phyloP scores from a whole-genome alignment of 2,888 invertebrate genomes.

The Agrochola circellaris region DNA sequence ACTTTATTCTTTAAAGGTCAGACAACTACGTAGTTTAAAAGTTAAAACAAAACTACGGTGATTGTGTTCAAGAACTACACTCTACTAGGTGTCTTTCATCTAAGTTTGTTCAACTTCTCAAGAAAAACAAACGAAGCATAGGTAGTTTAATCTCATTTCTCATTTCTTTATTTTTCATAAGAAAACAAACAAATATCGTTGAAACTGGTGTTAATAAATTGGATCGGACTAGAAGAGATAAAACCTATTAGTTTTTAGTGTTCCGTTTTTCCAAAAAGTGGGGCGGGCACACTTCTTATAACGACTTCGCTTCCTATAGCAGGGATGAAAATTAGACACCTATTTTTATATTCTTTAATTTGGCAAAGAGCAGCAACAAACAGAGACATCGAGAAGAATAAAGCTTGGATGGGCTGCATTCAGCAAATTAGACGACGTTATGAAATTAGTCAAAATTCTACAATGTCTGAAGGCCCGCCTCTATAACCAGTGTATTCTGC shows the following conservation, averaged over 20 bases:
- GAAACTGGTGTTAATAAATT: constrained; percentile 22
- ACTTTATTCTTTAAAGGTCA: background rate
- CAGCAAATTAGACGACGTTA: too few relatives aligned
- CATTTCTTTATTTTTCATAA: constrained; percentile 18
- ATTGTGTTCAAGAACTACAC: constrained; percentile 10
- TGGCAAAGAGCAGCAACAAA: background rate
- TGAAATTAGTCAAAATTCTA: background rate
- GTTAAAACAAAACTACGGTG: constrained; percentile 5
- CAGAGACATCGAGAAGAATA: background rate
- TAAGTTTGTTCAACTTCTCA: constrained; percentile 23
- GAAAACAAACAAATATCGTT: constrained; percentile 18
- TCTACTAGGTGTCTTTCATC: constrained; percentile 4
- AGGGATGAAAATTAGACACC: too few relatives aligned
- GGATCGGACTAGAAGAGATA: constrained; percentile 2
- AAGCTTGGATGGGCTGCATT: background rate
- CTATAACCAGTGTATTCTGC: background rate
- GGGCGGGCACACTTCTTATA: background rate
- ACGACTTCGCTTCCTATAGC: too few relatives aligned
- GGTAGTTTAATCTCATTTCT: constrained; percentile 20
- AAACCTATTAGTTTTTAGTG: background rate
- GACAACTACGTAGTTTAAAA: background rate
- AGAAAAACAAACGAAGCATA: constrained; percentile 29
- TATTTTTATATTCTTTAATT: background rate
- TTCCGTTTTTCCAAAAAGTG: background rate
- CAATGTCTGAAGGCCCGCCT: background rate